Evolutionary conservation across 2,113 vertebrate species (phyloP).

Genomic region (Pachyramphus minor): DNA sequence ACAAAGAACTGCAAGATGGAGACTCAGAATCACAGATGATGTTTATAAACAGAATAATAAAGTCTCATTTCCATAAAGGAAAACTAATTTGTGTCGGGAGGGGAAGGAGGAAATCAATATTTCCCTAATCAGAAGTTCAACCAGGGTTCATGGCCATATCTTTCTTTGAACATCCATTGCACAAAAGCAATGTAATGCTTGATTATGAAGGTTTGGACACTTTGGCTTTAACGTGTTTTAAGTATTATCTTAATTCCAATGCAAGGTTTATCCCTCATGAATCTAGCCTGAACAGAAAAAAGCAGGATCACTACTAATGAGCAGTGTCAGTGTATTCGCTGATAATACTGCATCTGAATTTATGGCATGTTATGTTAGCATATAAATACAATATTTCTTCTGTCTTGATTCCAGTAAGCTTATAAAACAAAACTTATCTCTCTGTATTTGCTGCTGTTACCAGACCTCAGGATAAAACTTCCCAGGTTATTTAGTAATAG

Average conservation of each 20-base stretch:
- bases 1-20: background rate
- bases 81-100: background rate
- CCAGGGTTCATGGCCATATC: background rate
- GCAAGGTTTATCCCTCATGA: background rate
- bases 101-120: background rate
- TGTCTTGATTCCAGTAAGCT: background rate
- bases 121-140: background rate
- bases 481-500: background rate
- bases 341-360: background rate
- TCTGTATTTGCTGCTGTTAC: background rate
- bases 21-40: background rate
- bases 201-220: background rate
- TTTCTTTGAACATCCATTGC: background rate
- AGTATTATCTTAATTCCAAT: background rate
- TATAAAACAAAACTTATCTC: constrained; percentile 8
- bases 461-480: background rate
- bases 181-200: background rate
- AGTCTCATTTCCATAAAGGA: background rate
- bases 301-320: background rate
- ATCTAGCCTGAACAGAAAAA: background rate
- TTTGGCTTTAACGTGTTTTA: background rate
- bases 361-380: background rate
- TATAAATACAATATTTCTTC: constrained; percentile 15
- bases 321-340: background rate
- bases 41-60: background rate